Base-by-base conservation (phyloP, 1,140 invertebrate species). In the Euglossa dilemma region DNA sequence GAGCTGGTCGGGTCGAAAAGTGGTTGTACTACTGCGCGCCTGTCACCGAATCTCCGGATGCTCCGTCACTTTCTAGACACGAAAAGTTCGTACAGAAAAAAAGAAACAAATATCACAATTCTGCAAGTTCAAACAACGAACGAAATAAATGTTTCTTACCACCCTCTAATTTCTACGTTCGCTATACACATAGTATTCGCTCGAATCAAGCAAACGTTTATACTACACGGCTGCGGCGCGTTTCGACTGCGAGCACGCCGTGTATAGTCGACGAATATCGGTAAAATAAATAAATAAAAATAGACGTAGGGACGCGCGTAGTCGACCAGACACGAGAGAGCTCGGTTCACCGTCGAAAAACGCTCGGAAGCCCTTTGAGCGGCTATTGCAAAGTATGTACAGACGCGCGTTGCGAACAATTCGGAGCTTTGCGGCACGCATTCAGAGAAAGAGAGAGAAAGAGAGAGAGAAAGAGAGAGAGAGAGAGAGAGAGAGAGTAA, bases 151-250 rank as follows among this genome's bases (percentile, higher is more conserved):
- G 59, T 52, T 23, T 86, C 86, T 87, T 82, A 88, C 87, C 86
- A 87, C 74, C 77, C 71, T 75, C 77, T 87, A 87, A 80, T 67
- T 8, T 69, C 72, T 82, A 76, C 78, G 45, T 43, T 63, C 47
- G 20, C 9, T 18, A 74, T 82, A 59, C 43, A 66, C 75, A 86
- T 61, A 78, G 87, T 88, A 86, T 86, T 79, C 87, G 88, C 88
- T 89, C 87, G 88, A 89, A 86, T 76, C n/a, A 89, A 89, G 85
- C 87, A 54, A 72, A 83, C 73, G 76, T 82, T 28, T 52, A 57
- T 76, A 63, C 56, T 25, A 61, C 61, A 63, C 18, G 56, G 23
- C 66, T 57, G 71, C 71, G 61, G 63, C 9, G 52, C 63, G 52
- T 67, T 43, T 69, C 63, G 52, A 57, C 25, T 25, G 80, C 61